Percentiles rank a stretch among this genome's conserved stretches.
phyloP scores from a whole-genome alignment of 1,140 invertebrate genomes.

The Platorchestia sp. region DNA sequence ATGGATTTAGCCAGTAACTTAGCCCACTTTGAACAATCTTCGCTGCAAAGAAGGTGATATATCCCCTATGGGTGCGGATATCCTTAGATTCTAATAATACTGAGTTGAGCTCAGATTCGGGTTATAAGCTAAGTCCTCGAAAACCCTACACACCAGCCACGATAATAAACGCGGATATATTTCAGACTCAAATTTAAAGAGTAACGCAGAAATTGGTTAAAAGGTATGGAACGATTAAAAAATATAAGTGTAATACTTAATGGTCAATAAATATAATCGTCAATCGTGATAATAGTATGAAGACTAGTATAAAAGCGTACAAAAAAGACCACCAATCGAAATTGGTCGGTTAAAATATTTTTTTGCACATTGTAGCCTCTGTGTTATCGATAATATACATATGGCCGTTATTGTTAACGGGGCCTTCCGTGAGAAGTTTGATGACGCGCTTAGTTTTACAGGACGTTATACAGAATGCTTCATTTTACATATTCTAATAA shows the following conservation, averaged over 20 bases:
- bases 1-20: not conserved
- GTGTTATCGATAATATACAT: not conserved
- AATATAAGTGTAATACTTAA: no score
- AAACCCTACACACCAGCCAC: not conserved
- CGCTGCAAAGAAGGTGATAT: not conserved
- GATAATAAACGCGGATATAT: not conserved
- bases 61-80: not conserved
- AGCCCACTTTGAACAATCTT: not conserved
- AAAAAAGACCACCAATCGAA: not conserved
- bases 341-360: not conserved
- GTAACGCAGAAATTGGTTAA: not conserved
- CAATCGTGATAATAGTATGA: not conserved
- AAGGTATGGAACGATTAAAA: no score
- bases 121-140: no score
- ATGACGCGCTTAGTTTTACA: not conserved
- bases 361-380: not conserved
- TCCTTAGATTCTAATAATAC: not conserved
- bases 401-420: no score
- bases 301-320: not conserved
- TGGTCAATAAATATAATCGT: no score
- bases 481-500: not conserved
- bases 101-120: not conserved
- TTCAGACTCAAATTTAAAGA: not conserved
- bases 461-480: not conserved
- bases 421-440: no score